Conservation (phyloP, 2,797 vertebrate genomes). For the Scolopax rusticola region DNA sequence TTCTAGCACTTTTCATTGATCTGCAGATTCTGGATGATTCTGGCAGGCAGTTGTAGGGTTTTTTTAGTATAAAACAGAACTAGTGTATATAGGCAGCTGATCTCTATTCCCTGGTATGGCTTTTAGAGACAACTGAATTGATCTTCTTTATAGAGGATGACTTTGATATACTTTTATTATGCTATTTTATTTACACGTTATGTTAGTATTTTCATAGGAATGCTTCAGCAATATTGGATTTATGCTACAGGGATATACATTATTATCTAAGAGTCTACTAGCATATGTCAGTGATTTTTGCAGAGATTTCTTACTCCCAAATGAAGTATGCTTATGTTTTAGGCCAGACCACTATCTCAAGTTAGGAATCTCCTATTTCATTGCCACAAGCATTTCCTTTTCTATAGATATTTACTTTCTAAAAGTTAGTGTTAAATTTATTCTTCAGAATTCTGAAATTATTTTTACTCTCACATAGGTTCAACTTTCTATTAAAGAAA, state of each 20-base stretch:
- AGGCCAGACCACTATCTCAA: neutral
- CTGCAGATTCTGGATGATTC: neutral
- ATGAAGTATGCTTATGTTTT: neutral
- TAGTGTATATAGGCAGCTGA: neutral
- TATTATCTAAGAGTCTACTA: neutral
- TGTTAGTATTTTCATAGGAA: neutral
- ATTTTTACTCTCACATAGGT: neutral
- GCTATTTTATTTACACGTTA: neutral
- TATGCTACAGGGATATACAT: neutral
- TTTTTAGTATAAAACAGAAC: neutral
- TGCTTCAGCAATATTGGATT: neutral
- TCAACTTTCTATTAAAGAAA: neutral
- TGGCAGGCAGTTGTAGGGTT: accelerated
- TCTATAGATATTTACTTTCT: neutral
- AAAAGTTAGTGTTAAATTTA: neutral
- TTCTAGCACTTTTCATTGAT: neutral
- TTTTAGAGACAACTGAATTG: neutral
- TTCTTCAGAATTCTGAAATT: neutral
- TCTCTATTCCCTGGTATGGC: neutral
- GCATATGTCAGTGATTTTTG: neutral
- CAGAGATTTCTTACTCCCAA: neutral
- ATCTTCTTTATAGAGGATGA: neutral
- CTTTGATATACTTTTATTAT: neutral
- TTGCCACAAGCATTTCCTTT: neutral
- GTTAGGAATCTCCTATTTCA: neutral